Conservation (phyloP, 2,113 vertebrate species). For the Alexandromys fortis region DNA sequence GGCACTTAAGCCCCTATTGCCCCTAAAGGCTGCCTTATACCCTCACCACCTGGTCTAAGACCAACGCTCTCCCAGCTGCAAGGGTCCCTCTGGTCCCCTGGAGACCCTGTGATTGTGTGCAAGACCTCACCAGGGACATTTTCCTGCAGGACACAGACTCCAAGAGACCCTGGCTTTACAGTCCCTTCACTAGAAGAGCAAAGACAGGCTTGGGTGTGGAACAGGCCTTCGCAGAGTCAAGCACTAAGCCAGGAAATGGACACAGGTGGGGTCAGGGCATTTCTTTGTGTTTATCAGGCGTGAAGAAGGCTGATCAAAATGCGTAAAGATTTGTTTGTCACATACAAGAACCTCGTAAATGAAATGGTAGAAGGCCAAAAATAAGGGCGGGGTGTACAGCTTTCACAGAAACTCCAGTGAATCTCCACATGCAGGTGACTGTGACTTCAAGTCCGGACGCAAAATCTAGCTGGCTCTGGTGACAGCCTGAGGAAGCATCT, state of each 20-base stretch:
- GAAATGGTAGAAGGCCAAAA: conserved; percentile 53
- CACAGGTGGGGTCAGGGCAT: background rate
- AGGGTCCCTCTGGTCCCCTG: accelerated
- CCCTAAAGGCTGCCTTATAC: background rate
- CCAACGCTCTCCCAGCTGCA: accelerated
- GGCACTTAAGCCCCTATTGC: background rate
- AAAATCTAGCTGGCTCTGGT: background rate
- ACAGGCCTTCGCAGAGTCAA: background rate
- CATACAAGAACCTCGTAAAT: conserved; percentile 49
- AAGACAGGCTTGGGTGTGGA: background rate
- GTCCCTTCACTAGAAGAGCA: background rate
- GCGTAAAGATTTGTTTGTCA: conserved; percentile 54
- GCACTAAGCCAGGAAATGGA: background rate
- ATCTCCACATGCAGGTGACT: background rate
- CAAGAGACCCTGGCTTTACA: background rate
- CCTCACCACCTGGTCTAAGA: background rate
- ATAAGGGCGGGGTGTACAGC: accelerated
- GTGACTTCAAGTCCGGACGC: accelerated
- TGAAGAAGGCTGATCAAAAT: conserved; percentile 37
- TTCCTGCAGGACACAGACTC: background rate
- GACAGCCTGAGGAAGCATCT: background rate
- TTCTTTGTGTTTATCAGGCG: background rate
- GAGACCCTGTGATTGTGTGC: accelerated
- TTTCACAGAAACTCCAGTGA: accelerated
- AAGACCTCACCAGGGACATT: accelerated